A percentile compares a stretch with the other conserved stretches of the same genome.
Conservation (phyloP, 2,113 vertebrate species). For the Isurus oxyrinchus region DNA sequence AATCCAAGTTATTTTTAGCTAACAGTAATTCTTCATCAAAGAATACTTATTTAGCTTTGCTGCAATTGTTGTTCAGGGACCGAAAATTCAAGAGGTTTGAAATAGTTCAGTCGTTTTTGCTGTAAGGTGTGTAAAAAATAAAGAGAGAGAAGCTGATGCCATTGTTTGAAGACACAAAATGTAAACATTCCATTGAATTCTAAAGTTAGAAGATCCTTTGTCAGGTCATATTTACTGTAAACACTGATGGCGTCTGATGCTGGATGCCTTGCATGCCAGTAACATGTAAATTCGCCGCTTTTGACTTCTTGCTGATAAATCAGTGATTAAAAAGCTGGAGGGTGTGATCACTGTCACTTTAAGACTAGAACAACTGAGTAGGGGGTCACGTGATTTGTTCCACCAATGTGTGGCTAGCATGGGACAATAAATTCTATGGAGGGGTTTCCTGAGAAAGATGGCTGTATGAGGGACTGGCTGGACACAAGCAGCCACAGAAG, state of each 20-base stretch:
- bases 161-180: not conserved
- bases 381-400: too few species aligned
- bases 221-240: not conserved
- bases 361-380: too few species aligned
- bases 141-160: not conserved
- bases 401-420: too few species aligned
- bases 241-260: not conserved
- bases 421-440: too few species aligned
- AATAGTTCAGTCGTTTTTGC: not conserved
- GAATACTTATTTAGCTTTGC: not conserved
- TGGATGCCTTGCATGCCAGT: not conserved
- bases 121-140: not conserved
- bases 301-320: not conserved
- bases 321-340: not conserved
- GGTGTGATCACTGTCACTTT: too few species aligned
- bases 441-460: too few species aligned
- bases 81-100: not conserved
- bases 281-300: not conserved
- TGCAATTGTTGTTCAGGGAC: not conserved
- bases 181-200: not conserved
- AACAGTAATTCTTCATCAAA: not conserved
- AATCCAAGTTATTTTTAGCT: constrained; percentile 3
- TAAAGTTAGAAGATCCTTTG: not conserved
- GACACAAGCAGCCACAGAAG: too few species aligned
- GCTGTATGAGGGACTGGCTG: too few species aligned